phyloP scores from a whole-genome alignment of 1,140 invertebrate species.

The Lasioglossum albipes region DNA sequence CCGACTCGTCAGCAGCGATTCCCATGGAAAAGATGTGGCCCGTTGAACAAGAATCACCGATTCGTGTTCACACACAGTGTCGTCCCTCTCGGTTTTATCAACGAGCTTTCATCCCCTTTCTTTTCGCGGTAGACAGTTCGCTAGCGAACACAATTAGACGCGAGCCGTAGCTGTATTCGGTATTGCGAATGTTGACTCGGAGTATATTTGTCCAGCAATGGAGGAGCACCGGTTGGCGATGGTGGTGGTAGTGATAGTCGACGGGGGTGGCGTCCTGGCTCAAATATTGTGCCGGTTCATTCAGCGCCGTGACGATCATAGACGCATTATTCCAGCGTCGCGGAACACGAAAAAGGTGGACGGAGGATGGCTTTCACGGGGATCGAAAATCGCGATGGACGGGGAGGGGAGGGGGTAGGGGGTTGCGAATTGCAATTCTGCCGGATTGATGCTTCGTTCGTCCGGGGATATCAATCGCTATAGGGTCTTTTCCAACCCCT shows the following conservation, averaged over 20 bases:
- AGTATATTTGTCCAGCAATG: constrained; percentile 79
- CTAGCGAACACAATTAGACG: constrained; percentile 69
- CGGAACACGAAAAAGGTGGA: constrained; percentile 26
- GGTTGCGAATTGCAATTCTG: neutral
- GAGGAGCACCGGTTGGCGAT: constrained; percentile 62
- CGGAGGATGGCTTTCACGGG: neutral
- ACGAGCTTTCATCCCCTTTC: constrained; percentile 30
- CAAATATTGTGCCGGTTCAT: constrained; percentile 72
- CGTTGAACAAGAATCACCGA: neutral
- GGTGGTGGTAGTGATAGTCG: constrained; percentile 37
- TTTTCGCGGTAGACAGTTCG: constrained; percentile 59
- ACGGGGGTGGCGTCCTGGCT: constrained; percentile 57
- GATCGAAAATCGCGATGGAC: constrained; percentile 10
- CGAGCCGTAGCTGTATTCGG: constrained; percentile 68
- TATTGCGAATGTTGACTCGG: constrained; percentile 79
- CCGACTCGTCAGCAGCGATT: neutral
- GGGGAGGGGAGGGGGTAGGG: too few relatives aligned
- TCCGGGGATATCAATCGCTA: neutral
- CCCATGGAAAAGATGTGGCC: neutral
- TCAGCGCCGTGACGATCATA: constrained; percentile 68
- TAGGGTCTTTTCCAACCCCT: neutral
- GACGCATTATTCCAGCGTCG: constrained; percentile 65
- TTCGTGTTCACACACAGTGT: neutral
- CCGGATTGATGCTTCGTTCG: neutral
- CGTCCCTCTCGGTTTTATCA: constrained; percentile 15